Percentiles rank a stretch among this genome's conserved stretches.
phyloP scores from a whole-genome alignment of 1,140 invertebrate species.

The Alviniconcha marisindica region DNA sequence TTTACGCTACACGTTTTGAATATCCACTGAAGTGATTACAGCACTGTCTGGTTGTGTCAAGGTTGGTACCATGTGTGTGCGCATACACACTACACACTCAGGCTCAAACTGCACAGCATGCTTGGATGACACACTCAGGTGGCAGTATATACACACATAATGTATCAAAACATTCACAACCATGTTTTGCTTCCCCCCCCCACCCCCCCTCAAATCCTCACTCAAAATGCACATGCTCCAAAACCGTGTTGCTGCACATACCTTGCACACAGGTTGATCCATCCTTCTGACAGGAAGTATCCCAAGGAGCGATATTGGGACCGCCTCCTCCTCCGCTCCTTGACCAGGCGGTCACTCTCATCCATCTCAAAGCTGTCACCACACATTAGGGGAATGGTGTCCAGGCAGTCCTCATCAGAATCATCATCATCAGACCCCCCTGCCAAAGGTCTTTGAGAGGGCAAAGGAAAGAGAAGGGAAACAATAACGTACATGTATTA shows the following conservation, averaged over 20 bases:
- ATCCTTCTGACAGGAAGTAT: conserved; percentile 58
- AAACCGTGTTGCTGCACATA: too few relatives aligned
- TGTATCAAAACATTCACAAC: too few relatives aligned
- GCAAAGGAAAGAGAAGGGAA: not conserved
- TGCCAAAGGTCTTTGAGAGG: conserved; percentile 5
- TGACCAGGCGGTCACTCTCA: conserved; percentile 82
- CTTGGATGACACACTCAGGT: not conserved
- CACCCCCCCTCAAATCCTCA: not conserved
- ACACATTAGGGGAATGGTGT: conserved; percentile 79
- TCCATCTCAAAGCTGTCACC: conserved; percentile 82
- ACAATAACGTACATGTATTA: too few relatives aligned
- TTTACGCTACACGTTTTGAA: too few relatives aligned
- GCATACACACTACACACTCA: too few relatives aligned
- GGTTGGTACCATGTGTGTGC: too few relatives aligned
- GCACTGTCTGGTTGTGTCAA: too few relatives aligned
- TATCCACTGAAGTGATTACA: too few relatives aligned
- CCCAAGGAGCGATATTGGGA: conserved; percentile 50
- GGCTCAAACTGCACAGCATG: not conserved
- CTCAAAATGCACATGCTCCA: not conserved
- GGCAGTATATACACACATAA: too few relatives aligned
- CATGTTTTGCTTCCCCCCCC: not conserved
- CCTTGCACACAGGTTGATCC: conserved; percentile 60
- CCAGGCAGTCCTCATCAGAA: conserved; percentile 71
- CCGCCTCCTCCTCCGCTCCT: conserved; percentile 71
- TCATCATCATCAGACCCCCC: conserved; percentile 41